These are phyloP conservation scores for Cheilosia grossa DNA, from an alignment of 2,888 invertebrate genomes.

Conservation along the genomic window DNA sequence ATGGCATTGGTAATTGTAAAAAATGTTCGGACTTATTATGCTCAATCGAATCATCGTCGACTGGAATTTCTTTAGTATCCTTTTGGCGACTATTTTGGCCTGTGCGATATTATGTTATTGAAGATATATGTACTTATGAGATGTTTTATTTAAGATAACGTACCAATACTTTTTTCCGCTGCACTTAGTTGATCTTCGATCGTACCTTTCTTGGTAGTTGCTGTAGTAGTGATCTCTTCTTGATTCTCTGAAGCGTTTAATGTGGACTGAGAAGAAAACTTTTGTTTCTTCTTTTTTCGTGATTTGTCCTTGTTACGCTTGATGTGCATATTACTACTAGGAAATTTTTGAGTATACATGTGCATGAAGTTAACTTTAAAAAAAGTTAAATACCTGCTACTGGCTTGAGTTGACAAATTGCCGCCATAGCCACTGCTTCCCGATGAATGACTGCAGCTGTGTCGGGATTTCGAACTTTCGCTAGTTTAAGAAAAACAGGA, in stretches of 20 bases:
- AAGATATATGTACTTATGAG: background rate
- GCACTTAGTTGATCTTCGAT: constrained; percentile 70
- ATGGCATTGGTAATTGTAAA: constrained; percentile 77
- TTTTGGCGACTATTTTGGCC: constrained; percentile 76
- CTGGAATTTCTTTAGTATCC: constrained; percentile 76
- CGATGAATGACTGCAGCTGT: constrained; percentile 90
- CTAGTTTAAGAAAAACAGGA: constrained; percentile 81
- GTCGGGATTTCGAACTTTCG: constrained; percentile 90
- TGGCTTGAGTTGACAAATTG: constrained; percentile 86
- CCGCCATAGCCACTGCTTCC: constrained; percentile 92
- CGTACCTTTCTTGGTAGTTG: constrained; percentile 68
- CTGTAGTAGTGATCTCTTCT: constrained; percentile 75
- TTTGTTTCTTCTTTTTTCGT: constrained; percentile 81
- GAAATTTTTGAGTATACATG: background rate
- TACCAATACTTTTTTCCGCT: constrained; percentile 76
- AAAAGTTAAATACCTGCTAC: constrained; percentile 80
- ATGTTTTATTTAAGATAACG: constrained; percentile 8
- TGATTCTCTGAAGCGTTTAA: constrained; percentile 75
- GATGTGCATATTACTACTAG: constrained; percentile 79
- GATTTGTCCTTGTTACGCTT: constrained; percentile 81
- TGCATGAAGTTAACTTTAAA: background rate
- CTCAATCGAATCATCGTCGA: constrained; percentile 77
- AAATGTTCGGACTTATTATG: constrained; percentile 77
- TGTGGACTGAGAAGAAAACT: constrained; percentile 72
- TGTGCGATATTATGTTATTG: constrained; percentile 53